Conservation (phyloP, 2,113 vertebrate genomes). For the Prochilodus magdalenae region DNA sequence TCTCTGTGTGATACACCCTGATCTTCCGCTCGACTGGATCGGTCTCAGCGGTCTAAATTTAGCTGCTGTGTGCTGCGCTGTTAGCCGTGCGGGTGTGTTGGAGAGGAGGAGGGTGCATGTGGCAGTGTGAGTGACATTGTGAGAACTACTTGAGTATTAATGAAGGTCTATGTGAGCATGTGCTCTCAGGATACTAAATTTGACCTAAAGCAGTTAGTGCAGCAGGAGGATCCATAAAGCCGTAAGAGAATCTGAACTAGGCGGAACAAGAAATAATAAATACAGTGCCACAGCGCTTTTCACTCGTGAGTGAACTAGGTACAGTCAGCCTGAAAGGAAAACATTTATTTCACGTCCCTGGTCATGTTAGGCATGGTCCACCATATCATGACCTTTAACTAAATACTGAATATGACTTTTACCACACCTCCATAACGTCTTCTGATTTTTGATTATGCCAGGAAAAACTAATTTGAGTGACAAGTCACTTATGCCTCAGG, state of each 20-base stretch:
- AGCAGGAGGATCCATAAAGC: background rate
- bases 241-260: background rate
- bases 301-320: no score
- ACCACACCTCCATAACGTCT: no score
- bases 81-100: constrained; percentile 2
- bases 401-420: no score
- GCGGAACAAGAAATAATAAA: background rate
- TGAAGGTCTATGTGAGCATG: background rate
- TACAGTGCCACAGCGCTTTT: no score
- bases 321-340: no score
- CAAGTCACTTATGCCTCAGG: no score
- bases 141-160: background rate
- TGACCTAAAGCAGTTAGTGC: background rate
- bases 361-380: no score
- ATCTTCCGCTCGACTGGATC: background rate
- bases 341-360: no score
- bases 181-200: background rate
- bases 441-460: no score
- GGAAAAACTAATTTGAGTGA: no score
- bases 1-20: background rate
- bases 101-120: background rate
- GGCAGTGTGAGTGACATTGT: background rate
- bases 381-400: no score
- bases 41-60: constrained; percentile 13
- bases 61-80: background rate